Conservation (phyloP, 92 coral and sea anemone genomes). For the Bergia puertoricense region DNA sequence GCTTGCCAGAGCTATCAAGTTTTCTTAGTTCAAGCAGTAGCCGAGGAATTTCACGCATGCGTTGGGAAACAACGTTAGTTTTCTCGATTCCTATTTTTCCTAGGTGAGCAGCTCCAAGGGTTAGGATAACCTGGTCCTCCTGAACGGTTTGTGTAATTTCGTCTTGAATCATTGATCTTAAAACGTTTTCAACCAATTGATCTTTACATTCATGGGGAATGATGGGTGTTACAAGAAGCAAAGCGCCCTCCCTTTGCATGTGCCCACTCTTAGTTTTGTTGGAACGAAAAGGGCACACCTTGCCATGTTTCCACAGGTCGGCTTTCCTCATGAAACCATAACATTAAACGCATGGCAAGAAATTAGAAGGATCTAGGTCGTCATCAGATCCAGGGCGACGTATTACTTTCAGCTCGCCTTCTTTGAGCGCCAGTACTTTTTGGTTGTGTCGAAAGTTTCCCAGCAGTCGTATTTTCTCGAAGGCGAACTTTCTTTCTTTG, state of each 20-base stretch:
- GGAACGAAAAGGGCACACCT: too few relatives aligned
- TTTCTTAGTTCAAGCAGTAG: constrained; percentile 39
- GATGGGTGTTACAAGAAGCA: too few relatives aligned
- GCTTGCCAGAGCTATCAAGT: not conserved
- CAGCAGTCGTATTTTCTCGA: constrained; percentile 42
- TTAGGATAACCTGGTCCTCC: too few relatives aligned
- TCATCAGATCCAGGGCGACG: constrained; percentile 27
- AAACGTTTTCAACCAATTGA: too few relatives aligned
- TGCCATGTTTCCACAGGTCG: constrained; percentile 54
- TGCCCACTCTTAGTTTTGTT: too few relatives aligned
- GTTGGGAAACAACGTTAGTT: constrained; percentile 43
- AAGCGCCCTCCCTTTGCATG: too few relatives aligned
- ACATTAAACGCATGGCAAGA: constrained; percentile 47
- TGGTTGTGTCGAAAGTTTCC: constrained; percentile 62
- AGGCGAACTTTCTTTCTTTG: constrained; percentile 19
- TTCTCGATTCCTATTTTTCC: constrained; percentile 37
- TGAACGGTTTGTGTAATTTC: too few relatives aligned
- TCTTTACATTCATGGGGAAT: too few relatives aligned
- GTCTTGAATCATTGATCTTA: too few relatives aligned
- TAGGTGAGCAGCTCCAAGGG: not conserved
- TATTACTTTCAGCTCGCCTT: constrained; percentile 56
- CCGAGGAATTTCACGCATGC: constrained; percentile 51
- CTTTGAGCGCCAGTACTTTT: constrained; percentile 32
- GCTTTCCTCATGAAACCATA: constrained; percentile 45
- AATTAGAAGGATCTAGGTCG: not conserved